Conservation (phyloP, 2,797 vertebrate genomes). For the Botia almorhae region DNA sequence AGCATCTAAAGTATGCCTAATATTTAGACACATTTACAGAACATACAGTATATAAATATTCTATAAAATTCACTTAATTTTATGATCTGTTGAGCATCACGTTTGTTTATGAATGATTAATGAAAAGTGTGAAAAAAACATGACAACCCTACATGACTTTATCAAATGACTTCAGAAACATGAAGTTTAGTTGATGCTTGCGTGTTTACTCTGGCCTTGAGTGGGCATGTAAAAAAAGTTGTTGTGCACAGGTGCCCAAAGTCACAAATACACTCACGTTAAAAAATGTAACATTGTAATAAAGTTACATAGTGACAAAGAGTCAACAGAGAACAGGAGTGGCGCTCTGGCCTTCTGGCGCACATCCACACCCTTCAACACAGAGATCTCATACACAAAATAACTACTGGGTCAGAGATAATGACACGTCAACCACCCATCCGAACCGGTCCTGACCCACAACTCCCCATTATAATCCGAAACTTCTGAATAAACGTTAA, state of each 20-base stretch:
- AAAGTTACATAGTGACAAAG: neutral
- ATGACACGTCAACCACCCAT: conserved; percentile 11
- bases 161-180: neutral
- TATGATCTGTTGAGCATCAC: too few relatives aligned
- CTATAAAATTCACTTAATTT: too few relatives aligned
- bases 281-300: neutral
- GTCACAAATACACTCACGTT: neutral
- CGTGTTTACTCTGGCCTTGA: neutral
- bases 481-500: neutral
- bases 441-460: conserved; percentile 48
- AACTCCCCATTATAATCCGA: conserved; percentile 54
- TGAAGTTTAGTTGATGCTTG: neutral
- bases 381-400: neutral
- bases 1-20: too few relatives aligned
- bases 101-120: neutral
- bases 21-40: too few relatives aligned
- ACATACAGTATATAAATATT: too few relatives aligned
- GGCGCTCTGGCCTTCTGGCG: neutral
- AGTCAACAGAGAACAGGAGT: conserved; percentile 18
- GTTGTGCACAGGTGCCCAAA: neutral
- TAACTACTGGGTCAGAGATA: conserved; percentile 55
- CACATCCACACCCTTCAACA: neutral
- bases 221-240: neutral
- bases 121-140: neutral
- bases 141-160: neutral